phyloP scores from a whole-genome alignment of 2,113 vertebrate species.

The Cryptomyrus ogoouensis region DNA sequence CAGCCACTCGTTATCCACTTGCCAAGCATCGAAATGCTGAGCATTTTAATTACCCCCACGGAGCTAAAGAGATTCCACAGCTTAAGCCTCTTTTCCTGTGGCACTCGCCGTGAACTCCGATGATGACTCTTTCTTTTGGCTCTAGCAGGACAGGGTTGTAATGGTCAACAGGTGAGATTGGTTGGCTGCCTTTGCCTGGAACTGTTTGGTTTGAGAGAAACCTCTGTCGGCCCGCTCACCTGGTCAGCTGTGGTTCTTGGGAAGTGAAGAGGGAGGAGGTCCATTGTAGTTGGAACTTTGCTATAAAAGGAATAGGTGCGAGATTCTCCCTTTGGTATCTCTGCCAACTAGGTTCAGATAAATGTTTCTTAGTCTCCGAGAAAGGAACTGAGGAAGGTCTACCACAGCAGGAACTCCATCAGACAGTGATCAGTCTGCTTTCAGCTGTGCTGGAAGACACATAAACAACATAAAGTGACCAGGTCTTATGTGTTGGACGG shows the following conservation, averaged over 20 bases:
- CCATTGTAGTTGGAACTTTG: background rate
- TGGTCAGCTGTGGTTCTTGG: background rate
- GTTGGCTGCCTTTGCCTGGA: background rate
- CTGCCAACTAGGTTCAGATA: background rate
- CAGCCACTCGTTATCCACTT: background rate
- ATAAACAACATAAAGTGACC: background rate
- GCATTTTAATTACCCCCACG: constrained; percentile 7
- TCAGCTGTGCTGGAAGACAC: background rate
- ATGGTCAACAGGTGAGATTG: background rate
- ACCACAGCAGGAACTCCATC: background rate
- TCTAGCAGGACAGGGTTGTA: background rate
- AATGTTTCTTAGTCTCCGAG: background rate
- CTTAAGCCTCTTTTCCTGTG: background rate
- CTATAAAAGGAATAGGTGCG: background rate
- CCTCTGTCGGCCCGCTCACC: background rate
- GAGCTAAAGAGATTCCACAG: background rate
- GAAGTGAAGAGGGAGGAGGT: background rate
- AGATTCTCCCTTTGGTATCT: background rate
- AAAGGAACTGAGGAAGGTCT: background rate
- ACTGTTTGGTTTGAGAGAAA: background rate
- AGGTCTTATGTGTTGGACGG: background rate
- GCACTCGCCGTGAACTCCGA: background rate
- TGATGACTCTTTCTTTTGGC: background rate
- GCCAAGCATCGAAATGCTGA: background rate
- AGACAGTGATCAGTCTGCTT: background rate